Conservation (phyloP, 2,888 invertebrate species). For the Coleophora flavipennella region DNA sequence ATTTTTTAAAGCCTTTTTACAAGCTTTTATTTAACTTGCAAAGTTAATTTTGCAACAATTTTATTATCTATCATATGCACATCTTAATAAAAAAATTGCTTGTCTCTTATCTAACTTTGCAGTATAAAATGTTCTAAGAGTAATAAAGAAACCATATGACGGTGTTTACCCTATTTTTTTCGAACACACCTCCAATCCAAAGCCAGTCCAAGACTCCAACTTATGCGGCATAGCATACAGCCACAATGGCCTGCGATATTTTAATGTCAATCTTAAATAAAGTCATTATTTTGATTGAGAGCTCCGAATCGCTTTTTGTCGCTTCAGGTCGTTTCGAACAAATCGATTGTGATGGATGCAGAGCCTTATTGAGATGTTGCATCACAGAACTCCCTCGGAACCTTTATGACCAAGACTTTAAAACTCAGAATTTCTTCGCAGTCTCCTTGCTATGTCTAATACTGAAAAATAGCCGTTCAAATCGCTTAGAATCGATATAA, state of each 20-base stretch:
- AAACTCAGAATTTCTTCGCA: slow-evolving; percentile 12
- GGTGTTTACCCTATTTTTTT: not conserved
- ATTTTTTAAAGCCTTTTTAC: too few relatives aligned
- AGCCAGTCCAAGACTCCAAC: slow-evolving; percentile 21
- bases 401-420: slow-evolving; percentile 1
- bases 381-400: not conserved
- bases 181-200: not conserved
- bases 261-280: slow-evolving; percentile 71
- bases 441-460: slow-evolving; percentile 15
- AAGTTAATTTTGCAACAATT: too few relatives aligned
- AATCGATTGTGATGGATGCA: slow-evolving; percentile 58
- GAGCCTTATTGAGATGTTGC: slow-evolving; percentile 42
- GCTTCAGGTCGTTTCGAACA: slow-evolving; percentile 39
- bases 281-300: slow-evolving; percentile 72
- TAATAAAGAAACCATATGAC: too few relatives aligned
- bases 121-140: too few relatives aligned
- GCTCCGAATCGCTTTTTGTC: slow-evolving; percentile 39
- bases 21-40: too few relatives aligned
- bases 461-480: slow-evolving; percentile 53
- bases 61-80: too few relatives aligned
- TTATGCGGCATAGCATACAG: slow-evolving; percentile 18
- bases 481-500: slow-evolving; percentile 40
- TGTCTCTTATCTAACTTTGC: too few relatives aligned
- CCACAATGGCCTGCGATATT: slow-evolving; percentile 57
- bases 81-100: too few relatives aligned